Conservation (phyloP, 2,113 vertebrate species). For the Oryzias curvinotus region DNA sequence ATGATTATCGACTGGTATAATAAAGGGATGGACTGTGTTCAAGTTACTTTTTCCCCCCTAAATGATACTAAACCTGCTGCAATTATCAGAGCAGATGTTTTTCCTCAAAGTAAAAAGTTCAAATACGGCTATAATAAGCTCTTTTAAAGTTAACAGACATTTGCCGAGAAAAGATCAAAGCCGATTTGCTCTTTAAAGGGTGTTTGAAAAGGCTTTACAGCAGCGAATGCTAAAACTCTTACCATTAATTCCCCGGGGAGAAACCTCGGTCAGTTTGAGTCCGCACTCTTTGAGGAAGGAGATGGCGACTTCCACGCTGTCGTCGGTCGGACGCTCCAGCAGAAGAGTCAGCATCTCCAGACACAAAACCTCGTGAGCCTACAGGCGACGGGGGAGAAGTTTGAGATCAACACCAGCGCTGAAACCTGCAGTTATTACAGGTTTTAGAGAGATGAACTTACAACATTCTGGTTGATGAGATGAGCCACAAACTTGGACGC, state of each 20-base stretch:
- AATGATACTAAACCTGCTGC: too few species aligned
- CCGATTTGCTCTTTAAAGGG: too few species aligned
- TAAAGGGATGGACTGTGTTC: too few species aligned
- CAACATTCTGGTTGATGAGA: slow-evolving; percentile 99
- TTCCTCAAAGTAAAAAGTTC: too few species aligned
- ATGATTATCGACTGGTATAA: too few species aligned
- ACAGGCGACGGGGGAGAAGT: neutral
- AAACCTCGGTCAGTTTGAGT: slow-evolving; percentile 95
- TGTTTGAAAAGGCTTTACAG: too few species aligned
- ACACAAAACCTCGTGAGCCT: slow-evolving; percentile 97
- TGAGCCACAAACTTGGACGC: slow-evolving; percentile 97
- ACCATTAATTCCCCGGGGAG: slow-evolving; percentile 96
- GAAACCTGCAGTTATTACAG: accelerated
- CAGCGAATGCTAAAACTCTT: slow-evolving; percentile 1
- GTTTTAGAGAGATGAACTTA: slow-evolving; percentile 52
- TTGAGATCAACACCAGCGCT: neutral
- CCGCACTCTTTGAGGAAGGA: slow-evolving; percentile 97
- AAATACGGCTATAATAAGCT: too few species aligned
- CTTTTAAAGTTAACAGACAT: too few species aligned
- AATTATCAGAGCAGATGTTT: too few species aligned
- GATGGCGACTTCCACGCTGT: slow-evolving; percentile 97
- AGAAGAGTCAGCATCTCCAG: slow-evolving; percentile 98
- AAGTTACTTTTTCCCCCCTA: too few species aligned
- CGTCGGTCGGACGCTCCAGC: slow-evolving; percentile 94
- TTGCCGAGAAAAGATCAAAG: too few species aligned